Evolutionary conservation across 2,113 vertebrate species (phyloP).

Genomic region (Macaca nemestrina): DNA sequence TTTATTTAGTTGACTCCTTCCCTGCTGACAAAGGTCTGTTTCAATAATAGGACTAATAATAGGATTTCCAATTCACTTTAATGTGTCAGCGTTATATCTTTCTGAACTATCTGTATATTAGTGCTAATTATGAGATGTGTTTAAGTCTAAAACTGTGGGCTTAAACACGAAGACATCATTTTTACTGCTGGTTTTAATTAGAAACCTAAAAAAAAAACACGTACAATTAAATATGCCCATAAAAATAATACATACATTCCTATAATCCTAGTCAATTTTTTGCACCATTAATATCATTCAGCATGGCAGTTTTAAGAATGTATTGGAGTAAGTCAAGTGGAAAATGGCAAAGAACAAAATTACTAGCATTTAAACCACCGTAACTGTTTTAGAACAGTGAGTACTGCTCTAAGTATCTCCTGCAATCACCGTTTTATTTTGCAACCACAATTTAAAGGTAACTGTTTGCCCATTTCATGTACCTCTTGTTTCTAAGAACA

Average conservation of each 20-base stretch:
- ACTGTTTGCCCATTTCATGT: neutral
- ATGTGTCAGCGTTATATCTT: slow-evolving; percentile 77
- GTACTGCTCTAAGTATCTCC: neutral
- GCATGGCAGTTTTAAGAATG: slow-evolving; percentile 66
- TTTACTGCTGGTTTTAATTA: slow-evolving; percentile 84
- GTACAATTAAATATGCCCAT: slow-evolving; percentile 80
- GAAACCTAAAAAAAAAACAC: slow-evolving; percentile 78
- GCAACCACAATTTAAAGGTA: neutral
- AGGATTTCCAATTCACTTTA: slow-evolving; percentile 78
- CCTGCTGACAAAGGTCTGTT: slow-evolving; percentile 62
- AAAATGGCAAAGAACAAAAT: slow-evolving; percentile 70
- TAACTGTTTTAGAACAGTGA: slow-evolving; percentile 33
- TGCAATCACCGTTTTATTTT: neutral
- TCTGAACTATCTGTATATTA: slow-evolving; percentile 73
- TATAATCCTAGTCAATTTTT: slow-evolving; percentile 79
- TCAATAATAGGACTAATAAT: slow-evolving; percentile 77
- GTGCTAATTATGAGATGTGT: slow-evolving; percentile 79
- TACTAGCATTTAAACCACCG: slow-evolving; percentile 55
- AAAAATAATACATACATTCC: slow-evolving; percentile 74
- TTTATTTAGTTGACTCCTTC: slow-evolving; percentile 57
- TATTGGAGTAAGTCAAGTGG: slow-evolving; percentile 61
- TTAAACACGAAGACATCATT: slow-evolving; percentile 72
- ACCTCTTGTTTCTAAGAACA: neutral
- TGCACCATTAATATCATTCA: slow-evolving; percentile 80
- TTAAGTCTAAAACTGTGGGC: slow-evolving; percentile 78